Conservation (phyloP, 2,888 invertebrate genomes). For the Acanthosoma haemorrhoidale region DNA sequence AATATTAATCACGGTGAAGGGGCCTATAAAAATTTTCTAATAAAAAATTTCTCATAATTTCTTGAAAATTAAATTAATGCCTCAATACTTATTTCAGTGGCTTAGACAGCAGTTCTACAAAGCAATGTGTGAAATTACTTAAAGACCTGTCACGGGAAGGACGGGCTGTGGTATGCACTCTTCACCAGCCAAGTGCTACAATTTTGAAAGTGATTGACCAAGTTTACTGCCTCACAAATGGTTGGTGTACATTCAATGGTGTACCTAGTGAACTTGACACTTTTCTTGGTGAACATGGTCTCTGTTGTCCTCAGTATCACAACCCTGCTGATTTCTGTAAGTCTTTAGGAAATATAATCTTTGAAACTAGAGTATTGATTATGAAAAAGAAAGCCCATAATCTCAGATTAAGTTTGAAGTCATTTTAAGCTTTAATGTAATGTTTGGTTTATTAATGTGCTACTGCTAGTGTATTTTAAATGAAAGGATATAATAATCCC, state of each 20-base stretch:
- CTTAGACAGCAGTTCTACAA: slow-evolving; percentile 73
- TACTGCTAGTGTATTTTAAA: no score
- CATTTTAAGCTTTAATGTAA: no score
- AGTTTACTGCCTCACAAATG: slow-evolving; percentile 74
- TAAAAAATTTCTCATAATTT: no score
- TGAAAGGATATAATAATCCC: no score
- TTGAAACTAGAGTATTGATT: no score
- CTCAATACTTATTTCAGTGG: slow-evolving; percentile 54
- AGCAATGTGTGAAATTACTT: slow-evolving; percentile 72
- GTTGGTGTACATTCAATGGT: slow-evolving; percentile 75
- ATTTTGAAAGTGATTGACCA: slow-evolving; percentile 85
- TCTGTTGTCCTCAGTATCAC: slow-evolving; percentile 80
- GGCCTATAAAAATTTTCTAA: no score
- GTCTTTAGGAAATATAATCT: no score
- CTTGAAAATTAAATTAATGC: no score
- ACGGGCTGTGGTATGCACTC: slow-evolving; percentile 78
- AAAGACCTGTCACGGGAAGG: slow-evolving; percentile 78
- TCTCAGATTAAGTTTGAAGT: no score
- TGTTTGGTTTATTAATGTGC: no score
- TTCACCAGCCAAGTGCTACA: slow-evolving; percentile 86
- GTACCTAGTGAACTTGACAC: slow-evolving; percentile 68
- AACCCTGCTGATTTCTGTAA: slow-evolving; percentile 87
- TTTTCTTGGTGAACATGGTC: slow-evolving; percentile 61
- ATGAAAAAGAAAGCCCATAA: no score
- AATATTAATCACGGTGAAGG: no score